These are phyloP conservation scores for Cranoglanis bouderius DNA, from an alignment of 2,113 vertebrate genomes.

Conservation along the genomic window DNA sequence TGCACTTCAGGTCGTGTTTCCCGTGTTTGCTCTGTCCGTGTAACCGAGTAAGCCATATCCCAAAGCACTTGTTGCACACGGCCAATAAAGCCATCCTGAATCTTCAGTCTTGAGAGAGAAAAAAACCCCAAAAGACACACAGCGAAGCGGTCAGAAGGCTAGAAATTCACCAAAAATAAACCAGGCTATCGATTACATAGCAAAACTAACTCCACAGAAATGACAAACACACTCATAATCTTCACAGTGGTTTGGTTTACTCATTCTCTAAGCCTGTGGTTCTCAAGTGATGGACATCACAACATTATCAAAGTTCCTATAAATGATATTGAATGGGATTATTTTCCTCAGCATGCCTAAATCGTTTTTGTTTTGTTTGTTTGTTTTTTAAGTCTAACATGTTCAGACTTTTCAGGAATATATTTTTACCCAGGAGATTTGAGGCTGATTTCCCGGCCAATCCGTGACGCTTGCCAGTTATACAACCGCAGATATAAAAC, in stretches of 20 bases:
- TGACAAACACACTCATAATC: constrained; percentile 13
- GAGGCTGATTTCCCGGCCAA: not conserved
- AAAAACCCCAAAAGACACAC: not conserved
- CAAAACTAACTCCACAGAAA: not conserved
- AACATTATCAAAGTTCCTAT: not conserved
- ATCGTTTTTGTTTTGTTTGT: too few relatives aligned
- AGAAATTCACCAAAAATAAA: constrained; percentile 10
- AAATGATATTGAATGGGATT: not conserved
- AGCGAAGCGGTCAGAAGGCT: not conserved
- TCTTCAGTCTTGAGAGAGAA: not conserved
- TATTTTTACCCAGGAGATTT: not conserved
- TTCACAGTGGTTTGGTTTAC: not conserved
- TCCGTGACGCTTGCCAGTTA: too few relatives aligned
- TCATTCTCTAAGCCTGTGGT: not conserved
- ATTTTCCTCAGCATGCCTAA: not conserved
- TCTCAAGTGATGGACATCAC: not conserved
- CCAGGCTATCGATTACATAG: constrained; percentile 11
- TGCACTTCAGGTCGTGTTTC: not conserved
- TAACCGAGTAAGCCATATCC: not conserved
- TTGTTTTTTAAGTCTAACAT: too few relatives aligned
- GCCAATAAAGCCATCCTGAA: not conserved
- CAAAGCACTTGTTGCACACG: not conserved
- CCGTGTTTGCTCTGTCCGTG: not conserved
- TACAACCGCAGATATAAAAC: not conserved
- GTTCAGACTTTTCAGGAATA: not conserved